Evolutionary conservation across 2,797 vertebrate species (phyloP).

Genomic region (Naso thynnoides): DNA sequence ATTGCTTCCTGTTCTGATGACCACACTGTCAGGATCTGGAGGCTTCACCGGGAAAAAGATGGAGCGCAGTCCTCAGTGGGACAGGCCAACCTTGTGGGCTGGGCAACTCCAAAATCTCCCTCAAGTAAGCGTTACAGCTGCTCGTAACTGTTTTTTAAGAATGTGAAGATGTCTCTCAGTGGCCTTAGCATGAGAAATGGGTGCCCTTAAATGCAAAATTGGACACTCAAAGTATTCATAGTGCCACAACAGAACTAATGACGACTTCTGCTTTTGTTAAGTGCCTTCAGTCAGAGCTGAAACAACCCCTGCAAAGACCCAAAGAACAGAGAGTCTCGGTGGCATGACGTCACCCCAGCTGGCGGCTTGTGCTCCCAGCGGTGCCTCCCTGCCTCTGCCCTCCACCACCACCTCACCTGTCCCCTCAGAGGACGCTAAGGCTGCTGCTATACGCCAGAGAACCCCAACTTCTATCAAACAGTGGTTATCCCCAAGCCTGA

Average conservation of each 20-base stretch:
- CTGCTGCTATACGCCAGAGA: constrained; percentile 57
- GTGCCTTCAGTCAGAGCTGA: constrained; percentile 57
- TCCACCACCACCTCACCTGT: constrained; percentile 84
- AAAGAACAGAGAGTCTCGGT: constrained; percentile 64
- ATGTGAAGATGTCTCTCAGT: not conserved
- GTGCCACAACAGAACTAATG: constrained; percentile 15
- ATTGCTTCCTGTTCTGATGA: constrained; percentile 98
- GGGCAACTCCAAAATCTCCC: constrained; percentile 83
- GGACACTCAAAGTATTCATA: not conserved
- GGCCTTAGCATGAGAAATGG: not conserved
- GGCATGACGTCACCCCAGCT: constrained; percentile 85
- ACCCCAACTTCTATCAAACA: constrained; percentile 85
- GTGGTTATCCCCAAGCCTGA: constrained; percentile 87
- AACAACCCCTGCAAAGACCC: constrained; percentile 87
- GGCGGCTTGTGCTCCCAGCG: constrained; percentile 87
- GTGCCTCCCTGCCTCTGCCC: constrained; percentile 89
- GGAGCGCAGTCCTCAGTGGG: constrained; percentile 74
- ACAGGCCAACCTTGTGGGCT: constrained; percentile 86
- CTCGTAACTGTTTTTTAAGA: not conserved
- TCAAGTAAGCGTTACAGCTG: constrained; percentile 53
- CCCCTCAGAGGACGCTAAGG: constrained; percentile 50
- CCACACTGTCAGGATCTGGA: constrained; percentile 95
- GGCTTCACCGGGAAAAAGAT: constrained; percentile 80
- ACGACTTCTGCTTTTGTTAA: constrained; percentile 42
- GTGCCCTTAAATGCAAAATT: constrained; percentile 5